Evolutionary conservation across 2,797 vertebrate genomes (phyloP).

Genomic region (Pseudochirops corinnae): DNA sequence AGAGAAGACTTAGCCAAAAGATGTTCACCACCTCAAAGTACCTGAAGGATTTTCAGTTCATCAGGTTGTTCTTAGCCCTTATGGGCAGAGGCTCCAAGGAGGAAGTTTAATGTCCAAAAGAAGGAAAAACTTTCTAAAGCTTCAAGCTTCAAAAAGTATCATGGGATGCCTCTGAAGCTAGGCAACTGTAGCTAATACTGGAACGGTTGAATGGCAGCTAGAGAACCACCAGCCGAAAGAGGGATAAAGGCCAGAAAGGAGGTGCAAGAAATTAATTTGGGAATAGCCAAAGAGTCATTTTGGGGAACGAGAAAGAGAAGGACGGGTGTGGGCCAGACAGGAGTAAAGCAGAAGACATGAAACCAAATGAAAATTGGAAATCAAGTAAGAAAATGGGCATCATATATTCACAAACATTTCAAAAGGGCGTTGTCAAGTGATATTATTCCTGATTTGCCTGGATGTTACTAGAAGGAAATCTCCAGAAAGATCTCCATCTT

Average conservation of each 20-base stretch:
- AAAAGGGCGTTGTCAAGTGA: background rate
- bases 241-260: background rate
- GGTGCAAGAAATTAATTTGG: background rate
- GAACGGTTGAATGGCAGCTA: background rate
- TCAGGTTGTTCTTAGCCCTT: background rate
- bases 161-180: background rate
- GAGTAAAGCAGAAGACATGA: background rate
- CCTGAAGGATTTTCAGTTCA: background rate
- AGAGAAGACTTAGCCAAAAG: background rate
- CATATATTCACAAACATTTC: background rate
- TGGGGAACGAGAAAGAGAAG: background rate
- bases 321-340: background rate
- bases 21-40: background rate
- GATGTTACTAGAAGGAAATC: background rate
- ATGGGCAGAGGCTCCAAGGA: background rate
- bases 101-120: background rate
- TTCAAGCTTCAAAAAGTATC: background rate
- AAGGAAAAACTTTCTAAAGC: background rate
- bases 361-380: background rate
- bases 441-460: background rate
- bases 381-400: background rate
- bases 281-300: background rate
- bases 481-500: background rate
- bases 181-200: background rate
- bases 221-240: background rate